Base-by-base conservation (phyloP, 2,888 invertebrate genomes). In the Tuberolachnus salignus region DNA sequence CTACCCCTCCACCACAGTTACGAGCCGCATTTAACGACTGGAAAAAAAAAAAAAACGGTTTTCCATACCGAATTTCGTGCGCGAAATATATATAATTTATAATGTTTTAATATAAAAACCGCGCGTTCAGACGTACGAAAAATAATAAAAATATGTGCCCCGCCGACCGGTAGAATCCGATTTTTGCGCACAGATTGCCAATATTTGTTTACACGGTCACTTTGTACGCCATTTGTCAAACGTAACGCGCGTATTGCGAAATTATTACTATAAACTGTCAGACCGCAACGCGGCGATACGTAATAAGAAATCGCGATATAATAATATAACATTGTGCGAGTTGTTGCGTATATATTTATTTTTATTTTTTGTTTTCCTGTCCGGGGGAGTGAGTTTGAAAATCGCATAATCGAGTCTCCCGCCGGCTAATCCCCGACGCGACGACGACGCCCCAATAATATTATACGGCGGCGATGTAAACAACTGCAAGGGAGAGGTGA, bases 401-500 rank as follows among this genome's bases (percentile, higher is more conserved):
- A 21, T n/a, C n/a, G 13, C 1, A 23, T 74, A 66, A 75, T 75
- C 63, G 75, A 75, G 75, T 66, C 55, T 55, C 55, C 9, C 26
- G 23, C 21, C 51, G 59, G 34, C 61, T 72, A 57, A 75, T 75
- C 75, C 66, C 44, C 75, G 55, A n/a, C 64, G 55, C 75, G 66
- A 66, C 66, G 26, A 34, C 75, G 55, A n/a, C 64, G 55, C 75
- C 75, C 75, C 66, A 46, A 34, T 34, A 34, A 34, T 6, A 34
- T 34, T 57, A 75, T 51, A 44, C 49, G 64, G 10, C 34, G 34
- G 34, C 34, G 34, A 34, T 74, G 73, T 64, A 66, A 75, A 66
- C 34, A 34, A 34, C 34, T 4, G 6, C 74, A 53, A 74, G 75
- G 75, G 75, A 66, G 75, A 55, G 46, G 75, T 75, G 75, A 75